Evolutionary conservation across 64 coral and sea anemone genomes (phyloP), one percentile per base, ranked within the genome.

Genomic region (Montipora cactus): DNA sequence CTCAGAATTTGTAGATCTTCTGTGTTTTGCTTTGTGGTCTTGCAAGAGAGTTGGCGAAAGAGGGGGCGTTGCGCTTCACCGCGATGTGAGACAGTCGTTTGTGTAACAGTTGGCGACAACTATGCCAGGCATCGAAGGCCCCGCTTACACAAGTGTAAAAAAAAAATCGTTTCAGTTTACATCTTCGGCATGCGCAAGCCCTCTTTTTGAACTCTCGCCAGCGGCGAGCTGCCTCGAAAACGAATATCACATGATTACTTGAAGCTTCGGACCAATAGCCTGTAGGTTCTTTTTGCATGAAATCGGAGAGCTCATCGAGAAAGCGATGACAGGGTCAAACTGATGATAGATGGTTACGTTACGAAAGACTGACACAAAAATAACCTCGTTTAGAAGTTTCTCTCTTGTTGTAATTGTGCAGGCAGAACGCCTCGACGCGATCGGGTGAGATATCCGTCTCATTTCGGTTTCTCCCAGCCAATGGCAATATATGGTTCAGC

Each of bases 151-250:
- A 86, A 86, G 82, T n/a, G 48, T 3, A 9, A 16, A 44, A 46
- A 46, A 2, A 86, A 13, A 49, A 86, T 22, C 69, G 93, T 95
- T 95, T 95, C 93, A 45, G 59, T 90, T 95, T 90, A 95, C 93
- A 95, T 78, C 45, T 69, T 90, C 90, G 81, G 93, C 80, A 90
- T 95, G 79, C 83, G 88, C 86, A 81, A 90, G 85, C 59, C 89
- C 78, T 81, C 55, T 18, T 90, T 73, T 89, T 89, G 93, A 74
- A 61, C 53, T 51, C 75, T 45, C 81, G 87, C 89, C 81, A 95
- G 28, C 88, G 81, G 93, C 81, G 59, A 87, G 93, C 77, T 59
- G 49, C 72, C 37, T 47, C n/a, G 55, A 78, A 78, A 77, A 21
- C 79, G 18, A 50, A 86, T 86, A 86, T 86, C 82, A 71, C n/a